Evolutionary conservation across 2,888 invertebrate species (phyloP).

Genomic region (Syritta pipiens): DNA sequence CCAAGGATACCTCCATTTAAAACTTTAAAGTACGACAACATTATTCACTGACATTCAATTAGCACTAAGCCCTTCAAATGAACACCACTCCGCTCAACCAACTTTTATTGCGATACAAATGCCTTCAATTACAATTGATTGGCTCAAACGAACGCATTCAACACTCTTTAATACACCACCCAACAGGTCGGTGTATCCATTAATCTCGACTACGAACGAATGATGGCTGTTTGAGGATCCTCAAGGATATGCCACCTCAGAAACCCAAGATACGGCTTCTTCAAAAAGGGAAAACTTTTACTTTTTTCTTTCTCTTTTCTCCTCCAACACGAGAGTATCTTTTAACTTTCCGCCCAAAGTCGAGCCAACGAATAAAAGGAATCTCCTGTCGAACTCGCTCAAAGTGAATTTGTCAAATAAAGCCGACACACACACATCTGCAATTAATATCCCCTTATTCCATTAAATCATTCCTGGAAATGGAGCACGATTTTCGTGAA

Average conservation of each 20-base stretch:
- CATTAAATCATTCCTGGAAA: constrained; percentile 3
- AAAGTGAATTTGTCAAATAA: constrained; percentile 35
- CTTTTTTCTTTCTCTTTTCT: neutral
- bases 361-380: constrained; percentile 5
- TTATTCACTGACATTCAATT: no score
- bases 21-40: no score
- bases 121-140: constrained; percentile 55
- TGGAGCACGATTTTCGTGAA: neutral
- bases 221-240: constrained; percentile 28
- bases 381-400: neutral
- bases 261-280: neutral
- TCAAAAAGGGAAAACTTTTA: neutral
- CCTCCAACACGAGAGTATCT: no score
- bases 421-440: constrained; percentile 15
- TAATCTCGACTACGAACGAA: constrained; percentile 21
- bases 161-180: constrained; percentile 11
- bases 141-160: constrained; percentile 34
- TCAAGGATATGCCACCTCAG: constrained; percentile 8
- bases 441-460: constrained; percentile 22
- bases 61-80: no score
- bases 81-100: neutral
- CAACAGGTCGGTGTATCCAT: constrained; percentile 9
- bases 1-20: no score
- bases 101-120: constrained; percentile 30
- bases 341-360: constrained; percentile 5